These are phyloP conservation scores for Hyposoter dolosus DNA, from an alignment of 2,888 invertebrate genomes.

Conservation along the genomic window DNA sequence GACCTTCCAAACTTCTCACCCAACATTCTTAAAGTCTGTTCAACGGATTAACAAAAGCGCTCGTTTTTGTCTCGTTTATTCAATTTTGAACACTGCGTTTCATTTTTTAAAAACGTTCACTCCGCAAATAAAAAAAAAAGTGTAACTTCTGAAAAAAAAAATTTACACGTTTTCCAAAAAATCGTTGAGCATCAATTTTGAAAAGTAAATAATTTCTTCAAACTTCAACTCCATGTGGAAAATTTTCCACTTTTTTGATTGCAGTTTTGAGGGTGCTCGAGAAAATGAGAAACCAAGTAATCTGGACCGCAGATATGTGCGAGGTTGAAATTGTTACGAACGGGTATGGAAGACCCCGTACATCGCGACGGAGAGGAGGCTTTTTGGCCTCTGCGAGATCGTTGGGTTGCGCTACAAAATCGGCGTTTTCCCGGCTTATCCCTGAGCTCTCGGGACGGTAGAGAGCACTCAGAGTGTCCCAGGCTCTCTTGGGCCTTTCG, in stretches of 20 bases:
- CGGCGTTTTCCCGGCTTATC: slow-evolving; percentile 75
- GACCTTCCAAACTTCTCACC: not conserved
- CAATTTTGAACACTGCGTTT: not conserved
- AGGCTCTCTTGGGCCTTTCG: slow-evolving; percentile 53
- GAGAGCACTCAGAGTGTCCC: slow-evolving; percentile 66
- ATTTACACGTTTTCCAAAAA: too few relatives aligned
- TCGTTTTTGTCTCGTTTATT: not conserved
- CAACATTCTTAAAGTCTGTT: not conserved
- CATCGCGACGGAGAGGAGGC: slow-evolving; percentile 20
- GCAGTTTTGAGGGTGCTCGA: not conserved
- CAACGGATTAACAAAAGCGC: too few relatives aligned
- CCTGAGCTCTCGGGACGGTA: slow-evolving; percentile 55
- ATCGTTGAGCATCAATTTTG: too few relatives aligned
- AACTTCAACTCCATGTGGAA: too few relatives aligned
- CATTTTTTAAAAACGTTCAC: not conserved
- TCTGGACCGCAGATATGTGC: not conserved
- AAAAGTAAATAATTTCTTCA: too few relatives aligned
- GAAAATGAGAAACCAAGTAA: not conserved
- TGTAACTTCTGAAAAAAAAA: too few relatives aligned
- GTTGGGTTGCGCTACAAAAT: slow-evolving; percentile 70
- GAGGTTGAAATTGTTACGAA: not conserved
- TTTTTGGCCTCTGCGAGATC: slow-evolving; percentile 47
- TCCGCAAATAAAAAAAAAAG: too few relatives aligned
- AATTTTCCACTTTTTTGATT: not conserved
- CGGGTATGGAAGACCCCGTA: slow-evolving; percentile 3